Evolutionary conservation across 2,797 vertebrate species (phyloP).

Genomic region (Lophotriccus pileatus): DNA sequence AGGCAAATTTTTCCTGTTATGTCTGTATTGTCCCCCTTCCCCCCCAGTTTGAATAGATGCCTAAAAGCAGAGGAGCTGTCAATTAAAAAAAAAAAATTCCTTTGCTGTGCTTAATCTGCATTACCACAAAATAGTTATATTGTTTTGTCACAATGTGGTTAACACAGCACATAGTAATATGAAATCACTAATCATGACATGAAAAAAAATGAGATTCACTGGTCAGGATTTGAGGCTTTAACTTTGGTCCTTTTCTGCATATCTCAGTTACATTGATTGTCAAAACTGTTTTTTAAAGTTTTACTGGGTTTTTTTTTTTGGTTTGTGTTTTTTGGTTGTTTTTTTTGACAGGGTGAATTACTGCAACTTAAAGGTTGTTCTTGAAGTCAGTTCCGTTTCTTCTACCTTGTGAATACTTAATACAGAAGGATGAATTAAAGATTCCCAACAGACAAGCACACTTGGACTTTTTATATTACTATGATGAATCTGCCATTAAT

Average conservation of each 20-base stretch:
- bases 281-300: conserved; percentile 13
- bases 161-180: neutral
- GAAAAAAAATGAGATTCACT: neutral
- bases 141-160: neutral
- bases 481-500: conserved; percentile 77
- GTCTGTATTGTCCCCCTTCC: neutral
- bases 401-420: conserved; percentile 56
- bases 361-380: conserved; percentile 64
- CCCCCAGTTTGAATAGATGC: neutral
- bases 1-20: neutral
- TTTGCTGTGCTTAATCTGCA: neutral
- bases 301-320: neutral
- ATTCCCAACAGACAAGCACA: conserved; percentile 73
- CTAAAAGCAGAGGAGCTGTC: neutral
- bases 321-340: neutral
- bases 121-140: neutral
- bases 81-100: neutral
- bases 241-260: conserved; percentile 27
- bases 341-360: conserved; percentile 55
- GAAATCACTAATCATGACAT: neutral
- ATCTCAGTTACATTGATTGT: neutral
- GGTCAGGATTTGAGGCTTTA: conserved; percentile 22
- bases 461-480: conserved; percentile 75
- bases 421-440: conserved; percentile 72
- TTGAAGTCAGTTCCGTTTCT: conserved; percentile 52